Conservation (phyloP, 2,113 vertebrate species). For the Pedionomus torquatus region DNA sequence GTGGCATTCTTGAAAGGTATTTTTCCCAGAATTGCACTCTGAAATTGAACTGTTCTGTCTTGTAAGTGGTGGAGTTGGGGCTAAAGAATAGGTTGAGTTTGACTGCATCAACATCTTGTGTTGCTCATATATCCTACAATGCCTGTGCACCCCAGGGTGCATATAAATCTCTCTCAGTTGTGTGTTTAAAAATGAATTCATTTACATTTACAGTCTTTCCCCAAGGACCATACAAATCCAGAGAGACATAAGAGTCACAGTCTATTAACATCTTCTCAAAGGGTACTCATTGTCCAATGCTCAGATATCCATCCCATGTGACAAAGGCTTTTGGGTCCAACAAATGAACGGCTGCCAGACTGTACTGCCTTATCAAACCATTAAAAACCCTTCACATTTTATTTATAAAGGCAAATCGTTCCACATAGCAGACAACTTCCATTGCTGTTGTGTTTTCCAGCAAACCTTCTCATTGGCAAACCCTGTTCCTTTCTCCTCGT, state of each 20-base stretch:
- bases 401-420: not conserved
- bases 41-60: not conserved
- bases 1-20: not conserved
- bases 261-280: conserved; percentile 3
- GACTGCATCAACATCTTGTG: not conserved
- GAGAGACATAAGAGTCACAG: not conserved
- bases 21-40: not conserved
- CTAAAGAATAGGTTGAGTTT: not conserved
- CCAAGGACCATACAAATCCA: not conserved
- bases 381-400: not conserved
- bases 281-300: not conserved
- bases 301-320: not conserved
- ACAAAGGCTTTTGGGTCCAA: not conserved
- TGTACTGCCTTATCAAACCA: not conserved
- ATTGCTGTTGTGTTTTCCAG: not conserved
- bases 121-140: not conserved
- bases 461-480: not conserved
- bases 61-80: not conserved
- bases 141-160: not conserved
- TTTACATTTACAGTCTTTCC: not conserved
- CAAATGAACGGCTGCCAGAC: not conserved
- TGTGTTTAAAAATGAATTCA: not conserved
- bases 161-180: not conserved
- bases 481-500: not conserved
- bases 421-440: not conserved